Evolutionary conservation across 2,888 invertebrate species (phyloP), one percentile per base, ranked within the genome.

Genomic region (Microplitis deprimator): DNA sequence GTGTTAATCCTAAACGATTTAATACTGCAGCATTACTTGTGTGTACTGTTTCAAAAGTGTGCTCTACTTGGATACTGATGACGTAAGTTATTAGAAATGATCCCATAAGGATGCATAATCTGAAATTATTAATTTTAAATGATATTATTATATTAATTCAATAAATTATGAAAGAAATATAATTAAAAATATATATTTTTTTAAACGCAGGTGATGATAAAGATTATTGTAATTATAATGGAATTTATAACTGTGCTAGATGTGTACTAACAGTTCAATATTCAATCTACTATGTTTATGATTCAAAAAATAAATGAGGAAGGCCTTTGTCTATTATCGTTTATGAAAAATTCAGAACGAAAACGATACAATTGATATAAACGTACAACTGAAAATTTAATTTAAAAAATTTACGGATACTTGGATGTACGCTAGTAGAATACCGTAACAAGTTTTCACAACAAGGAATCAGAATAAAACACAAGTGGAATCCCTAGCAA

Each of bases 1-100:
- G 94, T 80, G 93, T 92, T 79, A 96, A 91, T 17, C 96, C 96
- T 73, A 96, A 91, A 79, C 94, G 94, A 85, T 94, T 93, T 80
- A 95, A 91, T 5, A 95, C 91, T 41, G 94, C 93, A 84, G 94
- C 94, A 78, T 94, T 94, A 82, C 91, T 90, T 0, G 91, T 92
- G 79, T 92, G 92, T 29, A 89, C 88, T 3, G 89, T 90, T 80
- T 89, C 87, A 81, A 84, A 88, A 62, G 85, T 77, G 7, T 75
- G 20, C 4, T 79, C 50, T 5, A 50, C 13, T 8, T 50, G 68
- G n/a, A 75, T 73, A 7, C 60, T 72, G 16, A 20, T 62, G 10
- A 59, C 68, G 8, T 16, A 59, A 29, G 20, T 59, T 8, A 64
- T 38, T 40, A 50, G 29, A 39, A 68, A 17, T 1, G 68, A 62